Base-by-base conservation (phyloP, 1,140 invertebrate genomes). In the Musca domestica region DNA sequence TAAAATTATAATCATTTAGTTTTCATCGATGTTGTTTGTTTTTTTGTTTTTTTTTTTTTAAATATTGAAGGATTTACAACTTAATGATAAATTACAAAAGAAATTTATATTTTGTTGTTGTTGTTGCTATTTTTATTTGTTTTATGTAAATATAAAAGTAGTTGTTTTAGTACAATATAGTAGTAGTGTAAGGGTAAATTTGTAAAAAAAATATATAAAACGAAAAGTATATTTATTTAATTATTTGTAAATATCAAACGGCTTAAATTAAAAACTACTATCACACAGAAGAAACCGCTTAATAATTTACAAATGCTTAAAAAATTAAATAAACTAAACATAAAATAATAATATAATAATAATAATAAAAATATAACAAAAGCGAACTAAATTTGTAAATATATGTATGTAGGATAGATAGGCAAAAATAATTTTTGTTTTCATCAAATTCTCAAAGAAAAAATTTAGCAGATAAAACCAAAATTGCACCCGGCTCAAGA, bases 181-280 rank as follows among this genome's bases (percentile, higher is more conserved):
- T 41, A 41, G 10, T 41, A 10, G 4, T 9, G n/a, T 10, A 12
- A 41, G 5, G 34, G 34, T 41, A 51, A 20, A 51, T 58, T 25
- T 58, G 25, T 58, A 58, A 56, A 58, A 58, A 58, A 56, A 56
- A n/a, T 12, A 61, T 34, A 61, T 48, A 27, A 65, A 65, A 65
- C 7, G 14, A 48, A 49, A 64, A 10, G 56, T 34, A 27, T 61
- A 51, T 51, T 34, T 19, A 61, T 41, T 34, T 61, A 56, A 61
- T 19, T 34, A 61, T 61, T 61, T 61, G 56, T 17, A 61, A 61
- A 34, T 61, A 61, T 61, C 41, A 19, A 67, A 64, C 72, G 73
- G 72, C 61, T 77, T 76, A 72, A 79, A 78, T 79, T 79, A 80
- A 76, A 81, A 76, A 81, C 78, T 81, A 81, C 78, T 81, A 81